These are phyloP conservation scores for Perca flavescens DNA, from an alignment of 2,113 vertebrate genomes.

Conservation along the genomic window DNA sequence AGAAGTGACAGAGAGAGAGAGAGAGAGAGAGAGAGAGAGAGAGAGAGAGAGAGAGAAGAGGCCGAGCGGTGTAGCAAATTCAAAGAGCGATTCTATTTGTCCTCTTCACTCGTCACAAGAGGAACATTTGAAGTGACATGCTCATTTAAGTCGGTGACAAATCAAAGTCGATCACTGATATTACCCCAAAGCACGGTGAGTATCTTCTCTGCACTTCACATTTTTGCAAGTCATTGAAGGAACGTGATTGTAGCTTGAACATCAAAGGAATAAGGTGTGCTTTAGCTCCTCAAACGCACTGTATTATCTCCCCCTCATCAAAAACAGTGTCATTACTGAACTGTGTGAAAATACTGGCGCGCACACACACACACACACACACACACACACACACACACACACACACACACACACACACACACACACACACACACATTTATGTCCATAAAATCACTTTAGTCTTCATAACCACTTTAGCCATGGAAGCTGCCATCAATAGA, in stretches of 20 bases:
- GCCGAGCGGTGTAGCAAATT: slow-evolving; percentile 27
- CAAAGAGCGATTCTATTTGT: slow-evolving; percentile 56
- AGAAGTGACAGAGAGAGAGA: slow-evolving; percentile 5
- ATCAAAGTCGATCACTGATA: slow-evolving; percentile 63
- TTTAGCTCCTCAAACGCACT: slow-evolving; percentile 26
- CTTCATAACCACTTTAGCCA: slow-evolving; percentile 81
- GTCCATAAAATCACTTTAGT: slow-evolving; percentile 76
- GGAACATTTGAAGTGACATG: slow-evolving; percentile 71
- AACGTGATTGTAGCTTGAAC: slow-evolving; percentile 45
- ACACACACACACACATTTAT: slow-evolving; percentile 41
- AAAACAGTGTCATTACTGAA: slow-evolving; percentile 58
- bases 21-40: slow-evolving; percentile 20
- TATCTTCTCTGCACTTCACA: slow-evolving; percentile 31
- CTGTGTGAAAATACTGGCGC: slow-evolving; percentile 26
- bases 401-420: slow-evolving; percentile 25
- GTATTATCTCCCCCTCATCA: slow-evolving; percentile 28
- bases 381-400: slow-evolving; percentile 40
- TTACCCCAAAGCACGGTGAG: slow-evolving; percentile 35
- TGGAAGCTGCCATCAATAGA: slow-evolving; percentile 72
- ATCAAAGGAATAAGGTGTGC: slow-evolving; percentile 58
- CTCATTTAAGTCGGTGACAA: slow-evolving; percentile 70
- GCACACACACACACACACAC: slow-evolving; percentile 31
- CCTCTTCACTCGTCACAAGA: slow-evolving; percentile 49
- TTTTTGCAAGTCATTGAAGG: slow-evolving; percentile 48
- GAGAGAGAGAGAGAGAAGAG: slow-evolving; percentile 22